Evolutionary conservation across 2,888 invertebrate genomes (phyloP), one percentile per base, ranked within the genome.

Genomic region (Athetis lepigone): DNA sequence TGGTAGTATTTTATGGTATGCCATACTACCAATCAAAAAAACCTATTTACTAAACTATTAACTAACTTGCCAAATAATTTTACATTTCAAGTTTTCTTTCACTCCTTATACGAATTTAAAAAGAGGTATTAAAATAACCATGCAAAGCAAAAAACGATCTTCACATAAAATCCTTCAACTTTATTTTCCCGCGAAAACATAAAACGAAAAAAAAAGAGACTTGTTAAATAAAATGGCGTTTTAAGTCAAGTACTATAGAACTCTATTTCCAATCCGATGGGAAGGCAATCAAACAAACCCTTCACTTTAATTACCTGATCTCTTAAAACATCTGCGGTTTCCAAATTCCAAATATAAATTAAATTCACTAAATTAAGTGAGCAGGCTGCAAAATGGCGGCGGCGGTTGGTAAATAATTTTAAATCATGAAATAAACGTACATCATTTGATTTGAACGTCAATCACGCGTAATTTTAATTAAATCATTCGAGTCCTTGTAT

Each of bases 291-390:
- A 81, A 49, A 71, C 74, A 77, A 70, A 63, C 80, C 77, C 79
- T 77, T 75, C 81, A 77, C 75, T 85, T 90, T 88, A 89, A 91
- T 91, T 90, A 86, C 80, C 79, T 77, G 78, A 75, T 74, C 76
- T 70, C 78, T 62, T 67, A 63, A 77, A 87, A 84, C 92, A 91
- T 85, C 90, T 91, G 90, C 79, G 90, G 84, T 85, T 73, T 69
- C 55, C 51, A 57, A 79, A 80, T 67, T 70, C 60, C 59, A 81
- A 74, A 81, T 70, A 82, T 84, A 83, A 87, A 86, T 86, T 82
- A 80, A 80, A 84, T 82, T 79, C 74, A 73, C 80, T 65, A 79
- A 83, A 84, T 85, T 72, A 81, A 82, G 70, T 72, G 65, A 62
- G 65, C 73, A 73, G 59, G 67, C 63, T 58, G 62, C 67, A 67